Evolutionary conservation across 2,797 vertebrate genomes (phyloP).

Genomic region (Etheostoma perlongum): DNA sequence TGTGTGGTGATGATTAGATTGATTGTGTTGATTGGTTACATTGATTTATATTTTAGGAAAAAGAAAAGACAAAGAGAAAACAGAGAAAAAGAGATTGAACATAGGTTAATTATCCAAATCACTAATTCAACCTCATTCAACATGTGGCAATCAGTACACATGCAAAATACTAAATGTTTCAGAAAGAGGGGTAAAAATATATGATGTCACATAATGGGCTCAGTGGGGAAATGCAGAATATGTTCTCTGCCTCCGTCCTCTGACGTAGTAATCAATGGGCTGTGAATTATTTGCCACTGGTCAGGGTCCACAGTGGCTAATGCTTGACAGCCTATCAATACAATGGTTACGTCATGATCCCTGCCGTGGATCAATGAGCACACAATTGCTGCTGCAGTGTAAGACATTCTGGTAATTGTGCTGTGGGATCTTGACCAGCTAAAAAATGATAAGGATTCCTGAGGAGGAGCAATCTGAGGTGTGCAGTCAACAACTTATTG

Average conservation of each 20-base stretch:
- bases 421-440: constrained; percentile 20
- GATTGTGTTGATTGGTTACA: constrained; percentile 62
- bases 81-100: constrained; percentile 65
- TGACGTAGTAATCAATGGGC: constrained; percentile 47
- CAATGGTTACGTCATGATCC: constrained; percentile 7
- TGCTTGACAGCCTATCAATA: constrained; percentile 49
- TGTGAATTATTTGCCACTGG: constrained; percentile 32
- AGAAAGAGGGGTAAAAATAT: constrained; percentile 28
- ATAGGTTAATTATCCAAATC: constrained; percentile 90
- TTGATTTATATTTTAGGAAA: constrained; percentile 55
- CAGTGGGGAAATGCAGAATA: constrained; percentile 8
- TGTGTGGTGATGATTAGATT: constrained; percentile 52
- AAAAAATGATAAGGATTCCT: constrained; percentile 35
- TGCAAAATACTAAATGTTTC: constrained; percentile 36
- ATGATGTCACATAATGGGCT: constrained; percentile 14
- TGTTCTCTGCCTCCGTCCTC: constrained; percentile 4
- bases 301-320: constrained; percentile 18
- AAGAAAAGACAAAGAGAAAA: constrained; percentile 56
- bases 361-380: constrained; percentile 36
- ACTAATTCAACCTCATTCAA: constrained; percentile 50
- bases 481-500: neutral
- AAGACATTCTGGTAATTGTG: constrained; percentile 35
- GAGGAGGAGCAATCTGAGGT: constrained; percentile 11
- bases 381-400: neutral
- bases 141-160: constrained; percentile 10